Evolutionary conservation across 1,140 invertebrate genomes (phyloP).

Genomic region (Drosophila repleta): DNA sequence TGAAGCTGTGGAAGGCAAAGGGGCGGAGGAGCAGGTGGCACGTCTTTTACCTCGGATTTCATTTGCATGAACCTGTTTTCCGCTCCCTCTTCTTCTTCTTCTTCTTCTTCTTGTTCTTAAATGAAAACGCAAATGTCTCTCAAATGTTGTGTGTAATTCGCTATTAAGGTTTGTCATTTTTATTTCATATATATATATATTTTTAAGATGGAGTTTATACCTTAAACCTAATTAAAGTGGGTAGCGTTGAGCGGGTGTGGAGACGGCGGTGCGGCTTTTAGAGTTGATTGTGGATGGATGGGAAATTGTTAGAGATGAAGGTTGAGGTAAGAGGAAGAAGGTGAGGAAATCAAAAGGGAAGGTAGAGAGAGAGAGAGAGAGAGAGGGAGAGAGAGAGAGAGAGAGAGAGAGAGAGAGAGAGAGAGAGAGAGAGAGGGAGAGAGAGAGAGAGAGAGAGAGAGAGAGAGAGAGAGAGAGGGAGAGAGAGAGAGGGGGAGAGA

Average conservation of each 20-base stretch:
- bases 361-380: not conserved
- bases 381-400: no score
- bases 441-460: not conserved
- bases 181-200: not conserved
- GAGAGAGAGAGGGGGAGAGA: no score
- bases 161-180: conserved; percentile 41
- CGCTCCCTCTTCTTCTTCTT: not conserved
- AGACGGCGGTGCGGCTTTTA: not conserved
- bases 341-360: no score
- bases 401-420: no score
- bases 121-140: conserved; percentile 46
- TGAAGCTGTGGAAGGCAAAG: conserved; percentile 1
- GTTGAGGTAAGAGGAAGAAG: no score
- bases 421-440: no score
- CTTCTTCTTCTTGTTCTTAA: conserved; percentile 11
- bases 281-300: conserved; percentile 10
- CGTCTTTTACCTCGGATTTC: conserved; percentile 63
- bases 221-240: conserved; percentile 66
- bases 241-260: not conserved
- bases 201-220: conserved; percentile 44
- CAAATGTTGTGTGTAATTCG: conserved; percentile 71
- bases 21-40: not conserved
- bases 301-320: conserved; percentile 3
- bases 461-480: no score
- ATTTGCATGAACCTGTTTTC: conserved; percentile 55